phyloP scores from a whole-genome alignment of 2,888 invertebrate species.

The Thereva unica region DNA sequence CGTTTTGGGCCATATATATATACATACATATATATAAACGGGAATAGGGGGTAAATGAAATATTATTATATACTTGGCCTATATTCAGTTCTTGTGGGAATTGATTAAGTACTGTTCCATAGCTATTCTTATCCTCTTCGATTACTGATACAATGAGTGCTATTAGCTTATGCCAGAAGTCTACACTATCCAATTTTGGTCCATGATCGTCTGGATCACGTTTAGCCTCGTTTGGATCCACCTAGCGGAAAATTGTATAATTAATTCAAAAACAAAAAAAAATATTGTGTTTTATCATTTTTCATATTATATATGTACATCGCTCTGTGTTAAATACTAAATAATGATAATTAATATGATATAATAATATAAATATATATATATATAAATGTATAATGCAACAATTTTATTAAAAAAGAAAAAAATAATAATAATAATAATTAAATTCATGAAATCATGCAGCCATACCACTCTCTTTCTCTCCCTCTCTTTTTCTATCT shows the following conservation, averaged over 20 bases:
- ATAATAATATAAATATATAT: no score
- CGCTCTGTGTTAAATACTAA: no score
- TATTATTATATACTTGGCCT: conserved; percentile 73
- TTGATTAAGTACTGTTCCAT: conserved; percentile 97
- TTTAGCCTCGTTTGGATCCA: conserved; percentile 88
- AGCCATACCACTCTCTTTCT: no score
- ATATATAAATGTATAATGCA: no score
- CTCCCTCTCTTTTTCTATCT: no score
- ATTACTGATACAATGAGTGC: conserved; percentile 97
- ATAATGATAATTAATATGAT: no score
- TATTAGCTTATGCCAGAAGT: conserved; percentile 98
- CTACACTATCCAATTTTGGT: conserved; percentile 84
- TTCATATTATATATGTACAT: neutral
- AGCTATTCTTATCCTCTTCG: conserved; percentile 97
- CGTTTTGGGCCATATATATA: no score
- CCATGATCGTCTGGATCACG: conserved; percentile 86
- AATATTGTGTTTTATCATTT: neutral
- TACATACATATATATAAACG: no score
- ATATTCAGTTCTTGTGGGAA: conserved; percentile 99
- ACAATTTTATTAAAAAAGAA: no score
- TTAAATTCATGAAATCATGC: no score
- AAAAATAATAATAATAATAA: no score
- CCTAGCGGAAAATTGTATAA: conserved; percentile 57
- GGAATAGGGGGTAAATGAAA: neutral
- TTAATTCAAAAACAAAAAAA: neutral